Evolutionary conservation across 2,113 vertebrate genomes (phyloP), one percentile per base, ranked within the genome.

Genomic region (Eudorcas thomsonii): DNA sequence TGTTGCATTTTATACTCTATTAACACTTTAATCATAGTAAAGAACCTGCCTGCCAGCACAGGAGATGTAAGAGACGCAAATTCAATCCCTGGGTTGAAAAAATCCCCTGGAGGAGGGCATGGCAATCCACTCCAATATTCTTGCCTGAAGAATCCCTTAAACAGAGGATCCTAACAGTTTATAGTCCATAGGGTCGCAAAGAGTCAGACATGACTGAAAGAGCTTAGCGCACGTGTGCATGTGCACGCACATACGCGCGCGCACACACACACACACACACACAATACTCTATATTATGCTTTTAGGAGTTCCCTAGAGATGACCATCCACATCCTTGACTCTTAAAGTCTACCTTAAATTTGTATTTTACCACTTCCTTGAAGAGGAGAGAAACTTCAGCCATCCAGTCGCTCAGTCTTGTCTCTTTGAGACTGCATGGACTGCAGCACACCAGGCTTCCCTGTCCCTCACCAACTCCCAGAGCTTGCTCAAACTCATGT

Each of bases 141-240:
- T 77, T 77, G 39, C 12, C 71, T 15, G 71, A 39, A 15, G 71
- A 77, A 77, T 77, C 39, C 71, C 39, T 43, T 77, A 39, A 23
- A 77, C 71, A 43, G 71, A 77, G 71, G 23, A 77, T 25, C 71
- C 36, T 77, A 39, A 43, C 23, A 77, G 71, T 43, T 14, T 26
- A 15, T 15, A 77, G 39, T 77, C 39, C 23, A 77, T 26, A 43
- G 71, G 23, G 6, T 43, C 3, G 0, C 39, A 7, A 43, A 77
- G 39, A 77, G 71, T 77, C 0, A 1, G 71, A 43, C 39, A 77
- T 26, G 6, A 25, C 71, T 77, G 71, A 77, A 77, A 43, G 21
- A 43, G 39, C 71, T 77, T 77, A 26, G 67, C 1, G 1, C 39
- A 4, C 2, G 7, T 0, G 0, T 2, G 6, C 12, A 39, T 39